Conservation (phyloP, 2,113 vertebrate genomes). For the Psammodynastes pulverulentus region DNA sequence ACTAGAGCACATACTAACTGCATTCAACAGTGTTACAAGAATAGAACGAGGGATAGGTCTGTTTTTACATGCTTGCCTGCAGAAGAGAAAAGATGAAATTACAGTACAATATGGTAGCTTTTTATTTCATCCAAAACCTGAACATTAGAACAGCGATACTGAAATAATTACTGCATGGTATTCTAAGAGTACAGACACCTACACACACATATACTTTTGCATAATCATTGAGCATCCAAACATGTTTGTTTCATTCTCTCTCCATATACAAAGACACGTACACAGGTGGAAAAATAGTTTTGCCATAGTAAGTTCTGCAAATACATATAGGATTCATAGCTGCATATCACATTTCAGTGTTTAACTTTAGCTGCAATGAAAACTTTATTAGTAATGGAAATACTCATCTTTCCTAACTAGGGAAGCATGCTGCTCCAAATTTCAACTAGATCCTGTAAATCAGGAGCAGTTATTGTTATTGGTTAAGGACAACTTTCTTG, state of each 20-base stretch:
- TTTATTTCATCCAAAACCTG: not conserved
- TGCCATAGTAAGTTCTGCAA: not conserved
- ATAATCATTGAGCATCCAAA: not conserved
- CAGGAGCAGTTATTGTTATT: not conserved
- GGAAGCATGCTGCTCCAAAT: not conserved
- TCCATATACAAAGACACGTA: not conserved
- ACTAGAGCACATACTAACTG: not conserved
- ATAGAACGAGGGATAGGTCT: not conserved
- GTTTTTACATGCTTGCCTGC: not conserved
- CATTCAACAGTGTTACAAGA: not conserved
- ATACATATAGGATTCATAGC: not conserved
- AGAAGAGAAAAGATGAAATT: not conserved
- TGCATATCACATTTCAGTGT: conserved; percentile 3
- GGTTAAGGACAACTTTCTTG: not conserved
- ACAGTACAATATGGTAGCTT: not conserved
- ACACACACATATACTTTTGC: not conserved
- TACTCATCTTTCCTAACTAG: not conserved
- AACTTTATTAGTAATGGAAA: not conserved
- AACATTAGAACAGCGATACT: not conserved
- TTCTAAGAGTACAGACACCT: not conserved
- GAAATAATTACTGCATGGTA: not conserved
- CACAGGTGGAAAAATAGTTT: conserved; percentile 4
- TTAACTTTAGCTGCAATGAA: not conserved
- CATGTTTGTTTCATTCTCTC: not conserved
- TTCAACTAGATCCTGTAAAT: not conserved